phyloP scores from a whole-genome alignment of 2,888 invertebrate genomes.

The Euphydryas editha region DNA sequence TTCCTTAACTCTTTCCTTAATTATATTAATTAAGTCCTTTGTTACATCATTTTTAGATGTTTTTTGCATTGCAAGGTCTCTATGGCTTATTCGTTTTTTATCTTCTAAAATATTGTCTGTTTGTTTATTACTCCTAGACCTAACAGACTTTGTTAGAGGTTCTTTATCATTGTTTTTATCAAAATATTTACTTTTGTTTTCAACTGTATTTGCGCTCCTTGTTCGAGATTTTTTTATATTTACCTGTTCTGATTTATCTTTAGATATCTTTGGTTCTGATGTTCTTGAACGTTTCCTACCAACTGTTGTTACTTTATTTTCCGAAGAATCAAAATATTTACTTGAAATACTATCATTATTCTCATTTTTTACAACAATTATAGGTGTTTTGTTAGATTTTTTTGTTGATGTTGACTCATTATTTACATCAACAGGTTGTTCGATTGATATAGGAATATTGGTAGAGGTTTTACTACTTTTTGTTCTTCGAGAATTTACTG shows the following conservation, averaged over 20 bases:
- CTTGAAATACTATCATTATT: slow-evolving; percentile 55
- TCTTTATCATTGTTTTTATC: slow-evolving; percentile 39
- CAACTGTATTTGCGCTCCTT: slow-evolving; percentile 60
- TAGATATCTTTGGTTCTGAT: slow-evolving; percentile 32
- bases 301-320: slow-evolving; percentile 33
- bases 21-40: slow-evolving; percentile 77
- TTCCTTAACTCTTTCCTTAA: slow-evolving; percentile 77
- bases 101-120: slow-evolving; percentile 53
- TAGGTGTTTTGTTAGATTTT: slow-evolving; percentile 48
- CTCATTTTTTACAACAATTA: slow-evolving; percentile 57
- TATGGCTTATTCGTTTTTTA: slow-evolving; percentile 68
- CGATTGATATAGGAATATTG: slow-evolving; percentile 16
- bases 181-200: slow-evolving; percentile 74
- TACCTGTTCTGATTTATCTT: slow-evolving; percentile 24
- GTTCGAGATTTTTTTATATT: slow-evolving; percentile 53
- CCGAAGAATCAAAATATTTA: slow-evolving; percentile 55
- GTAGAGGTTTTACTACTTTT: slow-evolving; percentile 26
- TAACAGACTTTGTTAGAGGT: slow-evolving; percentile 39
- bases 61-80: slow-evolving; percentile 59
- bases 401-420: slow-evolving; percentile 12
- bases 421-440: slow-evolving; percentile 22
- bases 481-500: slow-evolving; percentile 14
- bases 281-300: slow-evolving; percentile 49
- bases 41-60: slow-evolving; percentile 70
- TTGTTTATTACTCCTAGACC: slow-evolving; percentile 47